Conservation (phyloP, 2,797 vertebrate species). For the Macroramphosus scolopax region DNA sequence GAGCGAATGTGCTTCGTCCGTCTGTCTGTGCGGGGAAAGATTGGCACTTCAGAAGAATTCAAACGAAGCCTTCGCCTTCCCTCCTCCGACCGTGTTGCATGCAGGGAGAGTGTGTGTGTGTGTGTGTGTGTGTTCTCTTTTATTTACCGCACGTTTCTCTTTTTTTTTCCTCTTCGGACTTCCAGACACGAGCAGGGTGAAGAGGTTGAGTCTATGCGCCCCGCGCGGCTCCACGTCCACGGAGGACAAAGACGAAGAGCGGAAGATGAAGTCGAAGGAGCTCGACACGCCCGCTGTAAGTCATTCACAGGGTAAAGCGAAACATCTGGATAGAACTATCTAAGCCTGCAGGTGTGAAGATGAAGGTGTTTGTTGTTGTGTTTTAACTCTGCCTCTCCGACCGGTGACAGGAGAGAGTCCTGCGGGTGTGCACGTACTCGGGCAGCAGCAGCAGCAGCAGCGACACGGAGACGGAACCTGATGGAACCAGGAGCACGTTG, state of each 20-base stretch:
- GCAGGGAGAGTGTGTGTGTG: too few species aligned
- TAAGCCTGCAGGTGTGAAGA: too few species aligned
- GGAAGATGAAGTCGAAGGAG: slow-evolving; percentile 51
- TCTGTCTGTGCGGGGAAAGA: slow-evolving; percentile 3
- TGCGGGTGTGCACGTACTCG: slow-evolving; percentile 77
- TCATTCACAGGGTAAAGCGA: not conserved
- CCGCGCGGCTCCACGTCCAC: slow-evolving; percentile 58
- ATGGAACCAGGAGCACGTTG: slow-evolving; percentile 61
- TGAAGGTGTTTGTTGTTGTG: not conserved
- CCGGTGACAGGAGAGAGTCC: slow-evolving; percentile 77
- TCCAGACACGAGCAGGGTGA: slow-evolving; percentile 78
- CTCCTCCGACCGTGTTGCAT: not conserved
- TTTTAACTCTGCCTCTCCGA: not conserved
- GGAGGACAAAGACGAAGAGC: slow-evolving; percentile 61
- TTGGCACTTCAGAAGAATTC: slow-evolving; percentile 16
- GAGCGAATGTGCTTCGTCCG: slow-evolving; percentile 16
- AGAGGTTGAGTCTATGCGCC: slow-evolving; percentile 72
- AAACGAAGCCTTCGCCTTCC: slow-evolving; percentile 12
- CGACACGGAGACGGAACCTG: slow-evolving; percentile 72
- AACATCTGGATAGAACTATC: too few species aligned
- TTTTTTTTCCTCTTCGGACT: slow-evolving; percentile 14
- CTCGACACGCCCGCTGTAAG: slow-evolving; percentile 57
- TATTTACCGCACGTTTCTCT: not conserved
- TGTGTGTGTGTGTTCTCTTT: slow-evolving; percentile 1
- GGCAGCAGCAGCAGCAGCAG: slow-evolving; percentile 76